These are phyloP conservation scores for Drosophila borealis DNA, from an alignment of 2,888 invertebrate genomes.

Conservation along the genomic window DNA sequence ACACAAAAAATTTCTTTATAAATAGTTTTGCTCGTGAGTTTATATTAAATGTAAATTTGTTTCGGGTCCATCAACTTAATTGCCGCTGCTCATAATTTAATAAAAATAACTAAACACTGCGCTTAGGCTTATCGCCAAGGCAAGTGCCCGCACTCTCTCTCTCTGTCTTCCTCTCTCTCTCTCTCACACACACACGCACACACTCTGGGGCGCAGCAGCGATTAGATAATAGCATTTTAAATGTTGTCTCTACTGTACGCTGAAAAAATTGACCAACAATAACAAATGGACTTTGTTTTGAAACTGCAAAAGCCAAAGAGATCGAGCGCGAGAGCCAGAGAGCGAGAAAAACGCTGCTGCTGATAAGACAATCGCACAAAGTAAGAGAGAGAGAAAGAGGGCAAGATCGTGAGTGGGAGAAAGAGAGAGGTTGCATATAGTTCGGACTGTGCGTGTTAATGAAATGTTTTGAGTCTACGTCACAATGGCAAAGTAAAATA, in stretches of 20 bases:
- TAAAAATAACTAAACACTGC: slow-evolving; percentile 54
- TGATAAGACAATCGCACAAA: slow-evolving; percentile 16
- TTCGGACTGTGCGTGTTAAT: slow-evolving; percentile 11
- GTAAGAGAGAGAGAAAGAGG: neutral
- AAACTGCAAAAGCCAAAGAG: slow-evolving; percentile 46
- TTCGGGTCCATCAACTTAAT: slow-evolving; percentile 47
- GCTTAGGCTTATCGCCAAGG: slow-evolving; percentile 66
- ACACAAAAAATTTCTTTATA: slow-evolving; percentile 49
- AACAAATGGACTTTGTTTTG: slow-evolving; percentile 74
- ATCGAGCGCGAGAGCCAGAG: neutral
- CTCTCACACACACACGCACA: slow-evolving; percentile 8
- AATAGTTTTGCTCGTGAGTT: slow-evolving; percentile 44
- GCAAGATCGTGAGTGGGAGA: neutral
- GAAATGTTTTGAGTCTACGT: slow-evolving; percentile 12
- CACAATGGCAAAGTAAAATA: neutral
- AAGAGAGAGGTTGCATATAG: neutral
- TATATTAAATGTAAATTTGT: slow-evolving; percentile 5
- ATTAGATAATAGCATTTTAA: slow-evolving; percentile 74
- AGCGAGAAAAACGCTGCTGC: neutral
- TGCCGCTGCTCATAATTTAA: slow-evolving; percentile 55
- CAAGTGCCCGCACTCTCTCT: slow-evolving; percentile 31
- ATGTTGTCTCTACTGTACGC: slow-evolving; percentile 75
- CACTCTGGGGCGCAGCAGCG: slow-evolving; percentile 32
- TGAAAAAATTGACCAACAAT: slow-evolving; percentile 65
- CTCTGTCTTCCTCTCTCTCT: slow-evolving; percentile 5